Base-by-base conservation (phyloP, 2,888 invertebrate genomes). In the Thymelicus acteon region DNA sequence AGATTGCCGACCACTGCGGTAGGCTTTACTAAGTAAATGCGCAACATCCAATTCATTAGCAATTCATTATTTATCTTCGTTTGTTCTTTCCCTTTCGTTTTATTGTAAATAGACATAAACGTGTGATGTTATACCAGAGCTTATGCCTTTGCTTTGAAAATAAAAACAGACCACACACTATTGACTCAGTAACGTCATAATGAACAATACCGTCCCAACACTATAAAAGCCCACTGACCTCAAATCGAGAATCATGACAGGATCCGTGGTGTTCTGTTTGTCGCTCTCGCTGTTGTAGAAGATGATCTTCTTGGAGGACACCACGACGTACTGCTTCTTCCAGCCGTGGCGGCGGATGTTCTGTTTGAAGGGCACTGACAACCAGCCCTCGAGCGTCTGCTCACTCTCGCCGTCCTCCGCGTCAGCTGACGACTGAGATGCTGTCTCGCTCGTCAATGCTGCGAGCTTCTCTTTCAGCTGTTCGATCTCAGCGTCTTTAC, bases 321-420 rank as follows among this genome's bases (percentile, higher is more conserved):
- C 99, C 60, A 99, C 98, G 60, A 99, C 98, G 88, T 98, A 99
- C 89, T 99, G 98, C 84, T 98, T 98, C 91, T 97, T 97, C 99
- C 99, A 99, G 64, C 99, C 99, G 88, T 98, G 98, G 73, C 98
- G 95, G 76, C 97, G 96, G 77, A 98, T 98, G 89, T 99, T 99
- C 89, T 98, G 98, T 85, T 98, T 98, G 86, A 97, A 98, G 68
- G 99, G 99, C 80, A 99, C 96, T 67, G 98, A 97, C 73, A 99
- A 95, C 98, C 98, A 99, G 71, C 99, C 99, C 90, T 99, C 99
- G 80, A 99, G 96, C 77, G 97, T 96, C 79, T 96, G 95, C 83
- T 97, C 97, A 2, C 94, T 96, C 82, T 97, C 96, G 54, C 95
- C 97, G 72, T 95, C 96, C 81, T 98, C 98, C 67, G 97, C 97